Evolutionary conservation across 2,113 vertebrate species (phyloP).

Genomic region (Sardina pilchardus): DNA sequence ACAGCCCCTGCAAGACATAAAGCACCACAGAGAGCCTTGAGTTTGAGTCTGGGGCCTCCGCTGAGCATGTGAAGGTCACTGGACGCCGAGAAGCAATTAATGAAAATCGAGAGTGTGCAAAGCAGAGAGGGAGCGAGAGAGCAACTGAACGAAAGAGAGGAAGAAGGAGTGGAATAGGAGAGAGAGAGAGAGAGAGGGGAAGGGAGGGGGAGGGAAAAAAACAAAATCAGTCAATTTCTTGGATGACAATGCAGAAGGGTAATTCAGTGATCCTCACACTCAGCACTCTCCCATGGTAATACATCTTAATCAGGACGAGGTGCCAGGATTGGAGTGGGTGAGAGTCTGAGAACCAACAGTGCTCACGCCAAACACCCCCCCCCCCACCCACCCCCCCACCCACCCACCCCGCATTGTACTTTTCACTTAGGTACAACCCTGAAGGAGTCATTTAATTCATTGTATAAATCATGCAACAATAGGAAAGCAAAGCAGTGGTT

Average conservation of each 20-base stretch:
- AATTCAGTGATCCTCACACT: slow-evolving; percentile 27
- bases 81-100: slow-evolving; percentile 20
- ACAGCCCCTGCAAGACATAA: slow-evolving; percentile 72
- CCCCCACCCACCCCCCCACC: too few relatives aligned
- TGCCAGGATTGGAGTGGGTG: slow-evolving; percentile 29
- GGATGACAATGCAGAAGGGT: slow-evolving; percentile 35
- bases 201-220: neutral
- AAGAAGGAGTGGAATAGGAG: neutral
- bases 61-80: slow-evolving; percentile 21
- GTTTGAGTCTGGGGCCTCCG: slow-evolving; percentile 3
- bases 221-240: slow-evolving; percentile 23
- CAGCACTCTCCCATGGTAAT: slow-evolving; percentile 46
- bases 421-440: slow-evolving; percentile 26
- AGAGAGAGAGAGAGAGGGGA: neutral
- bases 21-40: slow-evolving; percentile 5
- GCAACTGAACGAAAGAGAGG: slow-evolving; percentile 26
- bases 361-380: slow-evolving; percentile 18
- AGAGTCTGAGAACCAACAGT: neutral
- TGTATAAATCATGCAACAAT: slow-evolving; percentile 11
- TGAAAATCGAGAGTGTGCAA: slow-evolving; percentile 11
- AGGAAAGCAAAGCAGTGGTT: neutral
- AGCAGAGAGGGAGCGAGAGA: neutral
- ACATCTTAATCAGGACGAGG: slow-evolving; percentile 37
- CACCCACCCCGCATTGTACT: slow-evolving; percentile 11
- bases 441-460: slow-evolving; percentile 31